These are phyloP conservation scores for Labeo rohita DNA, from an alignment of 2,113 vertebrate genomes.

Conservation along the genomic window DNA sequence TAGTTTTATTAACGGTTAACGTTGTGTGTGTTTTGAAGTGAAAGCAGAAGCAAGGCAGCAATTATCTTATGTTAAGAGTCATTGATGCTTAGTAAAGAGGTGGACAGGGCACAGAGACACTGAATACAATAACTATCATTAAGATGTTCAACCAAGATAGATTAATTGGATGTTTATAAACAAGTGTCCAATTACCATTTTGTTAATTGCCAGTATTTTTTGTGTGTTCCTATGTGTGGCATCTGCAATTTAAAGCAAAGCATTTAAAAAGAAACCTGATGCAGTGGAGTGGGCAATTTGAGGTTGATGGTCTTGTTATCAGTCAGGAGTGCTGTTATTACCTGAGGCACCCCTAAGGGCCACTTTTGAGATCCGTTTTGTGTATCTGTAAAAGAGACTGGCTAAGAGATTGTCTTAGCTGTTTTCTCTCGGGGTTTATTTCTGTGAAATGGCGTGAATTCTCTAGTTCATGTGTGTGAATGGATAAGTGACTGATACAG, in stretches of 20 bases:
- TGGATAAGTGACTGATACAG: too few relatives aligned
- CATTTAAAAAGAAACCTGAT: slow-evolving; percentile 31
- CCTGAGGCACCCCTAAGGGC: slow-evolving; percentile 35
- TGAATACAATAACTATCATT: slow-evolving; percentile 34
- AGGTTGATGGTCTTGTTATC: slow-evolving; percentile 31
- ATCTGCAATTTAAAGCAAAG: not conserved
- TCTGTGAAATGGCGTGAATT: not conserved
- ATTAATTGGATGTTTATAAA: slow-evolving; percentile 36
- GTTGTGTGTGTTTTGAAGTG: not conserved
- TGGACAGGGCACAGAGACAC: not conserved
- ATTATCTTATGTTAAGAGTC: slow-evolving; percentile 18
- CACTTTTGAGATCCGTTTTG: slow-evolving; percentile 19
- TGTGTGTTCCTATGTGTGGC: too few relatives aligned
- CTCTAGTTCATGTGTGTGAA: not conserved
- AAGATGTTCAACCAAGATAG: slow-evolving; percentile 33
- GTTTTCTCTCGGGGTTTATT: not conserved
- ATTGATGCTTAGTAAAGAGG: slow-evolving; percentile 21
- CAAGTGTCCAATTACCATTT: slow-evolving; percentile 13
- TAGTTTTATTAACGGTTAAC: not conserved
- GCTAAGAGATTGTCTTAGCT: not conserved
- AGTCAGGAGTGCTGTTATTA: slow-evolving; percentile 25
- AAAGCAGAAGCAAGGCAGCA: not conserved
- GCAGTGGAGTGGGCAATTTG: slow-evolving; percentile 24
- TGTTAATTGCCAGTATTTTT: not conserved
- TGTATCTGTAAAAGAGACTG: slow-evolving; percentile 1